phyloP scores from a whole-genome alignment of 2,113 vertebrate genomes.

The Microtus ochrogaster region DNA sequence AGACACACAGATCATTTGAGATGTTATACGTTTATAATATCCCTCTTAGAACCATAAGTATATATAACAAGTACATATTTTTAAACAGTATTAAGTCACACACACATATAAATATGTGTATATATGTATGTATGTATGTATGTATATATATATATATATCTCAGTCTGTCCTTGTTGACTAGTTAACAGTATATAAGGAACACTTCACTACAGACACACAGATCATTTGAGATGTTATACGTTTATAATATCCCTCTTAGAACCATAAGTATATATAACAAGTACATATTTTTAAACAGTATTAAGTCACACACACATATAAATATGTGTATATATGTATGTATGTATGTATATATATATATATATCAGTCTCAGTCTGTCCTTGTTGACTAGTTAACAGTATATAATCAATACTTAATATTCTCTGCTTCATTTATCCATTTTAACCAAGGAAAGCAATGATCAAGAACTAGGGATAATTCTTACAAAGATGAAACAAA shows the following conservation, averaged over 20 bases:
- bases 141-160: too few species aligned
- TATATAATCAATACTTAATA: not conserved
- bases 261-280: not conserved
- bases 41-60: not conserved
- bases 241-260: not conserved
- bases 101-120: not conserved
- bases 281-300: not conserved
- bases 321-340: too few species aligned
- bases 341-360: too few species aligned
- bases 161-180: not conserved
- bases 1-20: not conserved
- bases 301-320: not conserved
- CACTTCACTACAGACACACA: not conserved
- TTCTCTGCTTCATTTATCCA: constrained; percentile 1
- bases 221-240: not conserved
- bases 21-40: not conserved
- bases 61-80: not conserved
- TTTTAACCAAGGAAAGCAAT: not conserved
- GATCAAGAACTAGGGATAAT: not conserved
- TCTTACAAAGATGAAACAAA: constrained; percentile 28
- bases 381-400: not conserved
- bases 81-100: not conserved
- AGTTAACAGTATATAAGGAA: not conserved
- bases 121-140: too few species aligned
- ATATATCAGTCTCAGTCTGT: not conserved